phyloP scores from a whole-genome alignment of 2,797 vertebrate species.

The Allobates femoralis region DNA sequence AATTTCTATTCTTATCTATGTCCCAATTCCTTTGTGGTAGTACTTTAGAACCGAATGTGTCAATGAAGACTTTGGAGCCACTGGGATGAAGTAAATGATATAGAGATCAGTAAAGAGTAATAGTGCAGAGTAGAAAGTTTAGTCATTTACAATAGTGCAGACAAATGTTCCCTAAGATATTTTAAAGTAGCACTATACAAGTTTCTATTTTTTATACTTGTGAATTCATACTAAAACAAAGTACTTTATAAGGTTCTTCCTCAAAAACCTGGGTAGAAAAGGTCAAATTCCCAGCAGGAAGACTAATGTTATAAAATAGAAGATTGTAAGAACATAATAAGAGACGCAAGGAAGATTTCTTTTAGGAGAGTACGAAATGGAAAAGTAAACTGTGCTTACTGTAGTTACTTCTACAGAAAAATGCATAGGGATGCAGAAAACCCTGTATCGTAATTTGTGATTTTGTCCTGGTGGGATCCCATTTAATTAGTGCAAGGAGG shows the following conservation, averaged over 20 bases:
- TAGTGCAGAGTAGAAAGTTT: neutral
- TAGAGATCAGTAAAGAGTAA: neutral
- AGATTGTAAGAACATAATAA: constrained; percentile 52
- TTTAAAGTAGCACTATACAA: neutral
- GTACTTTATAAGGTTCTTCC: constrained; percentile 3
- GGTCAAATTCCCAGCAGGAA: constrained; percentile 51
- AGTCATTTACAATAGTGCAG: too few relatives aligned
- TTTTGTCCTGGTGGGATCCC: constrained; percentile 83
- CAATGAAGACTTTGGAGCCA: too few relatives aligned
- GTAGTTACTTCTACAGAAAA: constrained; percentile 78
- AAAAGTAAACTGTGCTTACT: constrained; percentile 69
- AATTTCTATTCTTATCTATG: too few relatives aligned
- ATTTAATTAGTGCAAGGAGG: constrained; percentile 88
- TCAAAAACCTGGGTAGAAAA: constrained; percentile 63
- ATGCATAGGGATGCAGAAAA: constrained; percentile 84
- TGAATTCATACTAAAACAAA: neutral
- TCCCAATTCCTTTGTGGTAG: too few relatives aligned
- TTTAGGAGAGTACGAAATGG: constrained; percentile 59
- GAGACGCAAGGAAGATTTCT: constrained; percentile 49
- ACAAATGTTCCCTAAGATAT: neutral
- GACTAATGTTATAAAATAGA: constrained; percentile 55
- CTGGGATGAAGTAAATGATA: neutral
- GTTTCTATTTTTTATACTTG: neutral
- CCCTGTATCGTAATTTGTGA: constrained; percentile 80
- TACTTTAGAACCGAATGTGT: too few relatives aligned